These are phyloP conservation scores for Aphaenogaster floridana DNA, from an alignment of 1,140 invertebrate genomes.

Conservation along the genomic window DNA sequence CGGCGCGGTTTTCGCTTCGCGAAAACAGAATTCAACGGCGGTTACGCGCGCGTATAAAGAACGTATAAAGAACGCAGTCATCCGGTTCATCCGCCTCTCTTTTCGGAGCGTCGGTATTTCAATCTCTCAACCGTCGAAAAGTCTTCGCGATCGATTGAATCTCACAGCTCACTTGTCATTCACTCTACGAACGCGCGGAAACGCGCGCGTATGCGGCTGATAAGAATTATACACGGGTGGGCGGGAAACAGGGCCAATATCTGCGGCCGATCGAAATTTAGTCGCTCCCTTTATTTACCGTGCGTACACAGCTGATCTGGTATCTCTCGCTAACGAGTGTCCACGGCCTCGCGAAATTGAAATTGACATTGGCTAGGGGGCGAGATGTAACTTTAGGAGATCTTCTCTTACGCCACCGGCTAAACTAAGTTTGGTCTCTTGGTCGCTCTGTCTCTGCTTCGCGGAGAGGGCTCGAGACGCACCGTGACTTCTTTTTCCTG, in stretches of 20 bases:
- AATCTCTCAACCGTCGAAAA: constrained; percentile 24
- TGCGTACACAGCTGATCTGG: not conserved
- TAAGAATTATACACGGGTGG: constrained; percentile 22
- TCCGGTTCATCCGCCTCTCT: not conserved
- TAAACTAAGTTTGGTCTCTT: not conserved
- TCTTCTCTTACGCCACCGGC: constrained; percentile 19
- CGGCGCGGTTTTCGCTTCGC: not conserved
- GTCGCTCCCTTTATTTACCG: not conserved
- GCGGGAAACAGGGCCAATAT: not conserved
- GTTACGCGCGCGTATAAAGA: constrained; percentile 43
- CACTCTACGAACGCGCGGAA: not conserved
- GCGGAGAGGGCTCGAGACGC: not conserved
- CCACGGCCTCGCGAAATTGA: not conserved
- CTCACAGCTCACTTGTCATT: constrained; percentile 1
- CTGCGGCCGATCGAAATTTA: not conserved
- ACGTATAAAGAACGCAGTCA: constrained; percentile 46
- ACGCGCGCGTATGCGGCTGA: not conserved
- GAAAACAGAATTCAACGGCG: constrained; percentile 14
- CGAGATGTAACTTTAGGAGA: constrained; percentile 16
- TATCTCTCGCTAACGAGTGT: not conserved
- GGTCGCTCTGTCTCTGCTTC: not conserved
- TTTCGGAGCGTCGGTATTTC: constrained; percentile 14
- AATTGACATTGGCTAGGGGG: not conserved
- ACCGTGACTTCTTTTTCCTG: not conserved
- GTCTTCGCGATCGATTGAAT: constrained; percentile 23